phyloP scores from a whole-genome alignment of 2,113 vertebrate genomes.

The Tyrannus savana region DNA sequence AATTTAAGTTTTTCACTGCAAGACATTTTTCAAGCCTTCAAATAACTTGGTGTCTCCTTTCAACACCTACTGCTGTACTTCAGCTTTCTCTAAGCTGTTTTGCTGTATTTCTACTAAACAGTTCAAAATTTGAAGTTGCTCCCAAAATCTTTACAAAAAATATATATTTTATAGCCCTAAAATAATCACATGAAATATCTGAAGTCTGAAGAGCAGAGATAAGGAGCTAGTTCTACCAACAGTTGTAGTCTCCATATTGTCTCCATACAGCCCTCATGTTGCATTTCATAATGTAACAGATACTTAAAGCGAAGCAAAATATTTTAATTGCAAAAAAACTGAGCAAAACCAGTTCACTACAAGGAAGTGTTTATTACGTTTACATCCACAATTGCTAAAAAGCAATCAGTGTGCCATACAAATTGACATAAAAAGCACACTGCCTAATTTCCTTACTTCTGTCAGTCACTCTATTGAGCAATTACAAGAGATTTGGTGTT shows the following conservation, averaged over 20 bases:
- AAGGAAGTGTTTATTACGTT: neutral
- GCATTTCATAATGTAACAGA: neutral
- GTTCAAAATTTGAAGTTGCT: neutral
- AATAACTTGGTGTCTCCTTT: constrained; percentile 9
- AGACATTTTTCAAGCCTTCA: constrained; percentile 43
- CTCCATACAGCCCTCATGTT: too few species aligned
- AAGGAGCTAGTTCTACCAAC: neutral
- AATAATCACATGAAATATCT: neutral
- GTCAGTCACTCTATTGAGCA: neutral
- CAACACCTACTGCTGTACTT: neutral
- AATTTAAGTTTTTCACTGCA: constrained; percentile 18
- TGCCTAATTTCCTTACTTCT: neutral
- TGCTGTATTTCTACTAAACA: neutral
- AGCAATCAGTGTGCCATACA: neutral
- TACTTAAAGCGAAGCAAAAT: neutral
- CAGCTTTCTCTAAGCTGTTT: neutral
- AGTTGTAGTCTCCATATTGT: neutral
- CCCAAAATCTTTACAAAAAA: neutral
- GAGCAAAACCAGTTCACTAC: neutral
- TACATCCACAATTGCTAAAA: neutral
- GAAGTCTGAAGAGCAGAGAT: neutral
- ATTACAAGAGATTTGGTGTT: neutral
- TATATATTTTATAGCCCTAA: neutral
- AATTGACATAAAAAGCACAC: neutral
- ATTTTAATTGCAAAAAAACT: neutral